phyloP scores from a whole-genome alignment of 1,140 invertebrate genomes.

The Holotrichia oblita region DNA sequence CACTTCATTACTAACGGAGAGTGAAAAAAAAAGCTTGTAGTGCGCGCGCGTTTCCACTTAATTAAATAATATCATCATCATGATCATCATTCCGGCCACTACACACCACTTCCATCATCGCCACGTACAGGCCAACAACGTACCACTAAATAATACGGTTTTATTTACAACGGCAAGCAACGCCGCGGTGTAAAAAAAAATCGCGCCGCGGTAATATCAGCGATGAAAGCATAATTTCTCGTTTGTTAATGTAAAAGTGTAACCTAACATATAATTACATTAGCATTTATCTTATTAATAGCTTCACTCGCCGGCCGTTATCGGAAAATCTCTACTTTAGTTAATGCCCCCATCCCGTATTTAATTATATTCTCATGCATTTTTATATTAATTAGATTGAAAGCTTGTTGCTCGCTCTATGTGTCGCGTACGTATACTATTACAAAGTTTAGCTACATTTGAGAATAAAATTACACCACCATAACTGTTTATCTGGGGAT shows the following conservation, averaged over 20 bases:
- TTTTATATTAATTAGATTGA: conserved; percentile 36
- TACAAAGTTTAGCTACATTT: too few relatives aligned
- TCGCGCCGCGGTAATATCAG: neutral
- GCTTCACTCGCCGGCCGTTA: conserved; percentile 19
- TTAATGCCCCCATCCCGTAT: conserved; percentile 17
- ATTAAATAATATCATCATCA: conserved; percentile 32
- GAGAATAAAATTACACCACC: too few relatives aligned
- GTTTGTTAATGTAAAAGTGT: conserved; percentile 34
- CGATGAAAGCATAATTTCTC: conserved; percentile 35
- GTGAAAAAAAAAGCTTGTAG: neutral
- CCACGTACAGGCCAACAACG: neutral
- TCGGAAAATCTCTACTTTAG: conserved; percentile 33
- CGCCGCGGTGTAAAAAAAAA: neutral
- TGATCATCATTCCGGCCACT: neutral
- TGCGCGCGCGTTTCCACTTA: conserved; percentile 1
- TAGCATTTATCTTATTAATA: conserved; percentile 37
- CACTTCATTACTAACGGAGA: conserved; percentile 5
- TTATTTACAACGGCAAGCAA: neutral
- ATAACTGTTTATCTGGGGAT: too few relatives aligned
- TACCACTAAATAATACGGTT: conserved; percentile 31
- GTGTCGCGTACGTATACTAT: neutral
- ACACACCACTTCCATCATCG: neutral
- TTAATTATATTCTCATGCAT: conserved; percentile 25
- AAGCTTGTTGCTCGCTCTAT: neutral
- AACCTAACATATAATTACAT: conserved; percentile 37